These are phyloP conservation scores for Callionymus lyra DNA, from an alignment of 2,113 vertebrate genomes.

Conservation along the genomic window DNA sequence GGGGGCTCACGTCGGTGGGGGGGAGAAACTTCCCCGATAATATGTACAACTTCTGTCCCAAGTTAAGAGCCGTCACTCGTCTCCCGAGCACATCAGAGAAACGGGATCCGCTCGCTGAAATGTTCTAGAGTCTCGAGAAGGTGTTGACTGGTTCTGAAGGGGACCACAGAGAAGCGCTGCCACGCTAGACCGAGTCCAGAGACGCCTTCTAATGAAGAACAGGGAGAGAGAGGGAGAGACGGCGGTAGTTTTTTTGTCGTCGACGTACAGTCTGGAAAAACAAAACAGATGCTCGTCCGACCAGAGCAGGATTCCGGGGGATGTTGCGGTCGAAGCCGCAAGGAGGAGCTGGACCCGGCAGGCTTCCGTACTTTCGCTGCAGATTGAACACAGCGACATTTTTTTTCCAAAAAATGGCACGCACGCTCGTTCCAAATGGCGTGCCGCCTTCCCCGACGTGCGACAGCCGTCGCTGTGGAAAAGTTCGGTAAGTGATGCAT, in stretches of 20 bases:
- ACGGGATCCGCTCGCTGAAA: conserved; percentile 44
- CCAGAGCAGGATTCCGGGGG: conserved; percentile 43
- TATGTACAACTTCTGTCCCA: background rate
- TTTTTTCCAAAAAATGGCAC: conserved; percentile 54
- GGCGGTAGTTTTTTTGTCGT: too few species aligned
- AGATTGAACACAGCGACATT: conserved; percentile 43
- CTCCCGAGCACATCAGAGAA: conserved; percentile 20
- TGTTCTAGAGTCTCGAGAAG: conserved; percentile 30
- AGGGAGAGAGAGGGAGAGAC: conserved; percentile 42
- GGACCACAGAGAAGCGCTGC: conserved; percentile 25
- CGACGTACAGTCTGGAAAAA: conserved; percentile 49
- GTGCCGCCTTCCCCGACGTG: conserved; percentile 50
- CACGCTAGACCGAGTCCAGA: conserved; percentile 31
- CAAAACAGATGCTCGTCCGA: conserved; percentile 49
- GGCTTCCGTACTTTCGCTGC: conserved; percentile 48
- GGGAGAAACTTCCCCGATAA: conserved; percentile 10
- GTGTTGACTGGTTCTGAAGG: conserved; percentile 56
- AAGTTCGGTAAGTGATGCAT: conserved; percentile 48
- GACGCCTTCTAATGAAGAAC: conserved; percentile 42
- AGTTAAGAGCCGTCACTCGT: conserved; percentile 5
- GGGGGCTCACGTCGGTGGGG: conserved; percentile 17
- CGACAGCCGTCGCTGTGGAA: conserved; percentile 55
- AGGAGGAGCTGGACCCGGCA: conserved; percentile 41
- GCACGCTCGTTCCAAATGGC: conserved; percentile 28
- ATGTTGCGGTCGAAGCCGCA: conserved; percentile 41